Evolutionary conservation across 2,888 invertebrate genomes (phyloP).

Genomic region (Synanthedon myopaeformis): DNA sequence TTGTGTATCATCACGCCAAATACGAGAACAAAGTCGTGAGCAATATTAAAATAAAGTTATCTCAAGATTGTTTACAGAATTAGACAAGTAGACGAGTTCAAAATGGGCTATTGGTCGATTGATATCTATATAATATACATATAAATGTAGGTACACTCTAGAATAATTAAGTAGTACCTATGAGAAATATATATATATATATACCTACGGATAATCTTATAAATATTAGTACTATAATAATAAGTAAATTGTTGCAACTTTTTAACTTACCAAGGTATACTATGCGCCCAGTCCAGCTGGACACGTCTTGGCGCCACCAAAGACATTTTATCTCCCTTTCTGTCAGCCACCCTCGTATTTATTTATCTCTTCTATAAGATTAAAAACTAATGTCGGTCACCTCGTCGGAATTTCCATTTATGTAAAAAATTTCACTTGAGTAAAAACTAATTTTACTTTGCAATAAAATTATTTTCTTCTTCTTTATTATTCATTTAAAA

Average conservation of each 20-base stretch:
- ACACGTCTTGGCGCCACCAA: slow-evolving; percentile 55
- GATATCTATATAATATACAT: too few species aligned
- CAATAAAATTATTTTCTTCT: background rate
- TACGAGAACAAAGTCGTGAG: too few species aligned
- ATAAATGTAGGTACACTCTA: too few species aligned
- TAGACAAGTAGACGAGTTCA: too few species aligned
- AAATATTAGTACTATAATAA: too few species aligned
- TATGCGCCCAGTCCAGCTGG: slow-evolving; percentile 53
- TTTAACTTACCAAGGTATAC: slow-evolving; percentile 51
- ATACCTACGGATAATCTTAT: too few species aligned
- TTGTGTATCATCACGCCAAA: too few species aligned
- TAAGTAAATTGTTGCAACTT: background rate
- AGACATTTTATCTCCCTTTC: slow-evolving; percentile 37
- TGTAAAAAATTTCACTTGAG: background rate
- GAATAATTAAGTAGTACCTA: too few species aligned
- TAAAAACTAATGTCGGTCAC: slow-evolving; percentile 1
- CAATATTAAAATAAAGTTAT: too few species aligned
- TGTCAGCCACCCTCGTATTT: slow-evolving; percentile 11
- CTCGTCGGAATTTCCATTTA: slow-evolving; percentile 3
- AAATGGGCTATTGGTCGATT: too few species aligned
- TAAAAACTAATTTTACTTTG: background rate
- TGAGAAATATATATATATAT: too few species aligned
- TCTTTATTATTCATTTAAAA: background rate
- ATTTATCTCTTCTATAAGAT: slow-evolving; percentile 2
- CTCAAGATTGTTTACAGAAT: too few species aligned